These are phyloP conservation scores for Nipponacmea schrenckii DNA, from an alignment of 2,888 invertebrate species.

Conservation along the genomic window DNA sequence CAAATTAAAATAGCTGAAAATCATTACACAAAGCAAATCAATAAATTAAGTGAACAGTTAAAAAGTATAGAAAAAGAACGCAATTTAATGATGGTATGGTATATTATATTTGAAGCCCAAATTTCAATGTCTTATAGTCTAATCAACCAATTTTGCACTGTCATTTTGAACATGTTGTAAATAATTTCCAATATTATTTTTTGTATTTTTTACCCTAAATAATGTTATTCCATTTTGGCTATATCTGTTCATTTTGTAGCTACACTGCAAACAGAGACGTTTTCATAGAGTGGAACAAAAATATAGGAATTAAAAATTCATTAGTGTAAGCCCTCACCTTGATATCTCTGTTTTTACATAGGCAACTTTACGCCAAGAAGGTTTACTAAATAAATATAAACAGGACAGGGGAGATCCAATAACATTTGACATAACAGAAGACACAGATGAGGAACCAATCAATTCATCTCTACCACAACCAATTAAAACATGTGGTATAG, in stretches of 20 bases:
- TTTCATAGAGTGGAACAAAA: too few relatives aligned
- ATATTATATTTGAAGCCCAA: neutral
- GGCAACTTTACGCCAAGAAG: conserved; percentile 62
- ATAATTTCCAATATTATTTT: too few relatives aligned
- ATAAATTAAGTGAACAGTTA: conserved; percentile 42
- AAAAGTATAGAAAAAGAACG: conserved; percentile 52
- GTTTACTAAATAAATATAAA: conserved; percentile 50
- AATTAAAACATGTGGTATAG: neutral
- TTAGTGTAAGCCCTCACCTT: neutral
- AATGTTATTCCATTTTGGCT: too few relatives aligned
- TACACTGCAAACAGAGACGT: too few relatives aligned
- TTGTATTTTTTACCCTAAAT: too few relatives aligned
- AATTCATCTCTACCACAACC: neutral
- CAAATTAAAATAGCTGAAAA: conserved; percentile 45
- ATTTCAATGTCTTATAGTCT: neutral
- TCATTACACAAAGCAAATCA: conserved; percentile 47
- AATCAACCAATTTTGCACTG: too few relatives aligned
- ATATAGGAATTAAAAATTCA: too few relatives aligned
- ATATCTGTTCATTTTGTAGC: too few relatives aligned
- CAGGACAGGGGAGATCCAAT: conserved; percentile 48
- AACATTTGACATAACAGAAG: conserved; percentile 24
- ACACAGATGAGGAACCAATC: neutral
- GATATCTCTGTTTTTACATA: conserved; percentile 23
- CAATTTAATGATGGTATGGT: conserved; percentile 59
- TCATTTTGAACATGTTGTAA: neutral